phyloP scores from a whole-genome alignment of 1,140 invertebrate species.

The Phymastichus coffea region DNA sequence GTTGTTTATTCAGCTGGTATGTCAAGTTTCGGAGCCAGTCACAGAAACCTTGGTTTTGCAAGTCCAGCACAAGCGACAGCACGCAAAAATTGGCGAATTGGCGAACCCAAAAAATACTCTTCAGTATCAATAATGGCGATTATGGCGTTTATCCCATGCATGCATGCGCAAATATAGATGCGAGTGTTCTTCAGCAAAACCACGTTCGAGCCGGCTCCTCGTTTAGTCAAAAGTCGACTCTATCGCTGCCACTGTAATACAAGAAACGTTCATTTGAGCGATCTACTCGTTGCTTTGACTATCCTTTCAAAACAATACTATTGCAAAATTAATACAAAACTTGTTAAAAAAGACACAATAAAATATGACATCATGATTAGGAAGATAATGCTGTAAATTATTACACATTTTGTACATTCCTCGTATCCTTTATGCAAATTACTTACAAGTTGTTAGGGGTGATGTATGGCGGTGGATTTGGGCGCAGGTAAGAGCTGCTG shows the following conservation, averaged over 20 bases:
- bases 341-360: no score
- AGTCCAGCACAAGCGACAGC: conserved; percentile 3
- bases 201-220: conserved; percentile 54
- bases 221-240: conserved; percentile 55
- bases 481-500: conserved; percentile 49
- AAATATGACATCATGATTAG: no score
- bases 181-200: conserved; percentile 56
- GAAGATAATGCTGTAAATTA: no score
- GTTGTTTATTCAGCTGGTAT: no score
- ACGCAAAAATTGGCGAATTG: conserved; percentile 5
- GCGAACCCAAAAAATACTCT: not conserved
- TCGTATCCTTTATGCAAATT: no score
- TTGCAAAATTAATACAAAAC: no score
- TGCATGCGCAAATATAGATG: no score
- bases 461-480: conserved; percentile 52
- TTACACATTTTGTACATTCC: no score
- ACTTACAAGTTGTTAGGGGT: conserved; percentile 50
- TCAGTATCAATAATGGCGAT: no score
- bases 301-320: not conserved
- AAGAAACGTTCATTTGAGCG: no score
- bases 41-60: conserved; percentile 36
- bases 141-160: no score
- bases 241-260: conserved; percentile 19
- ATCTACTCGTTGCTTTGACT: no score
- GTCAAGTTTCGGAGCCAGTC: conserved; percentile 42